These are phyloP conservation scores for Rhynchophorus ferrugineus DNA, from an alignment of 1,140 invertebrate species.

Conservation along the genomic window DNA sequence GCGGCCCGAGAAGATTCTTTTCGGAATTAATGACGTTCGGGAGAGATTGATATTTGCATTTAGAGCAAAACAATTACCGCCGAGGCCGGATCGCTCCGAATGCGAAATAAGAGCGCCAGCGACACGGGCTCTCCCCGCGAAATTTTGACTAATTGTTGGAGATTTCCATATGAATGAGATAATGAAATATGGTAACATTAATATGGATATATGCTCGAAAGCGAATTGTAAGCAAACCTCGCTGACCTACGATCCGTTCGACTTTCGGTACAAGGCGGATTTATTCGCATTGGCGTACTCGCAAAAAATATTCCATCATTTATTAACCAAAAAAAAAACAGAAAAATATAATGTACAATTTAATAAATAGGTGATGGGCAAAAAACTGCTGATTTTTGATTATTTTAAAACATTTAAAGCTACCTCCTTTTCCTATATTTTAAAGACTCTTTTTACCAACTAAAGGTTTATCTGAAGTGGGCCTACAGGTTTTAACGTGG, in stretches of 20 bases:
- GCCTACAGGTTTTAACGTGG: too few relatives aligned
- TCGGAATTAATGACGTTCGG: slow-evolving; percentile 2
- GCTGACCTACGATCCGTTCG: slow-evolving; percentile 28
- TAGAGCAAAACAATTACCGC: slow-evolving; percentile 16
- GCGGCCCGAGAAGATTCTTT: neutral
- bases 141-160: slow-evolving; percentile 43
- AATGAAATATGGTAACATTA: slow-evolving; percentile 45
- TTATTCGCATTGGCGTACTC: slow-evolving; percentile 2
- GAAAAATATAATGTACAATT: too few relatives aligned
- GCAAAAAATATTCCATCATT: neutral
- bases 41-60: slow-evolving; percentile 18
- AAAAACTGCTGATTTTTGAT: too few relatives aligned
- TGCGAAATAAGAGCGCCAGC: slow-evolving; percentile 23
- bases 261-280: slow-evolving; percentile 17
- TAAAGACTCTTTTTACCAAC: too few relatives aligned
- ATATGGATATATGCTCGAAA: slow-evolving; percentile 42
- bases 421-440: too few relatives aligned
- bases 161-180: slow-evolving; percentile 45
- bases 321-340: too few relatives aligned
- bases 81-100: slow-evolving; percentile 10
- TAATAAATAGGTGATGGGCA: too few relatives aligned
- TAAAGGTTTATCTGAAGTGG: too few relatives aligned
- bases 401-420: too few relatives aligned
- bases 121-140: slow-evolving; percentile 22
- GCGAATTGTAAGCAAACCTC: slow-evolving; percentile 38